Evolutionary conservation across 2,797 vertebrate genomes (phyloP), one percentile per base, ranked within the genome.

Genomic region (Meriones psammophilus): DNA sequence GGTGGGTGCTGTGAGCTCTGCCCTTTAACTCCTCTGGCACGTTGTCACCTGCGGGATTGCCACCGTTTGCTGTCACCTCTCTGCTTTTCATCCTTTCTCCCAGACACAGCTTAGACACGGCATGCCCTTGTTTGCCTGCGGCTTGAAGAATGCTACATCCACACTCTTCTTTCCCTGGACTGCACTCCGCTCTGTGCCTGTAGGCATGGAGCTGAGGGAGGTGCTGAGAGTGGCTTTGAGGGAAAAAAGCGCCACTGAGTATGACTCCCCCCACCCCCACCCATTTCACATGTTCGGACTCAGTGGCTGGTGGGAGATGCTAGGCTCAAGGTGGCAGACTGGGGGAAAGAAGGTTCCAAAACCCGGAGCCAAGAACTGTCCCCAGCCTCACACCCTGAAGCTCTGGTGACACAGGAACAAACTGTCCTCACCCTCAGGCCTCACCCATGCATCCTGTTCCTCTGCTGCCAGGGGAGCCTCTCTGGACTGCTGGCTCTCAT

Each of bases 161-260:
- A 33, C 1, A 2, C 14, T 42, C 24, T 18, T 42, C 24, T 46
- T 7, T 26, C 8, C 10, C 62, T 15, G 20, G 58, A 36, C 33
- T 33, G 30, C 8, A 18, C 26, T 12, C 0, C 36, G 1, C 0
- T 6, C 0, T 58, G 9, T 33, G 15, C 12, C 17, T 64, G 42
- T 4, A 0, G 56, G 24, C 18, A 9, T 1, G 20, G 56, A 24
- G 66, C 54, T 22, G 9, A 73, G n/a, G 50, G n/a, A 77, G 76
- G 10, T 20, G 33, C 58, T 2, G 9, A 26, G 0, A n/a, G 20
- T 28, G 30, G 5, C 58, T 87, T 77, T 2, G 2, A 54, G 66
- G 68, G 3, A 33, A n/a, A 69, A 22, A 26, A 20, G 30, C 50
- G 20, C 18, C 33, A 74, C 73, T 6, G 24, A 8, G 39, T 10